Evolutionary conservation across 2,888 invertebrate species (phyloP), one percentile per base, ranked within the genome.

Genomic region (Noctuana brunneofusca): DNA sequence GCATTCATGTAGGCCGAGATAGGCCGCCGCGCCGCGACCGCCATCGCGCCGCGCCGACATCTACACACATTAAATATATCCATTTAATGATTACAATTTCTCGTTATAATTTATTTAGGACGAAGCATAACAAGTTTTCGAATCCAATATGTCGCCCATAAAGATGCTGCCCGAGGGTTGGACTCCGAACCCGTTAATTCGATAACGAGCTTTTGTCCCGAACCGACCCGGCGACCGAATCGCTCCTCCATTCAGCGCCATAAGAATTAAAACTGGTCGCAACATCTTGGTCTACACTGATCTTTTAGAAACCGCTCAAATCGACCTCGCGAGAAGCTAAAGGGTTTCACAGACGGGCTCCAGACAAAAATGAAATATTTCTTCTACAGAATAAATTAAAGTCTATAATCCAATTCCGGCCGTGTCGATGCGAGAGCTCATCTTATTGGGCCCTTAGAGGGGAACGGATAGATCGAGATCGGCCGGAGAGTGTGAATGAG

Each of bases 111-210:
- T 90, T 91, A 90, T 90, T 90, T 87, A 88, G 87, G 86, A 86
- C 83, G 90, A 87, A 87, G 87, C 89, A 89, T 89, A 90, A 91
- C 91, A 90, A 90, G 91, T 90, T 90, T 89, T 89, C 87, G 89
- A 90, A 89, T 91, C 88, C 89, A 90, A 89, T 86, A 87, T 89
- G 90, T 91, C 90, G 89, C 89, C 89, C 89, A 89, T 91, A 91
- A 90, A 91, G 90, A 91, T 89, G 88, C 85, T 86, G 85, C 84
- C 79, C 79, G 86, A 88, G 89, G 90, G 89, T 84, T 88, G 90
- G 85, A 82, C 86, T 80, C 78, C 77, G 77, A 76, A 80, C 81
- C 79, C 78, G 85, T 85, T 87, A 85, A 84, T 86, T 86, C 81
- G 80, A 86, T 85, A 88, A 87, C 81, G 81, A 85, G 83, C 84